Base-by-base conservation (phyloP, 1,140 invertebrate genomes). In the Drosophila yakuba region DNA sequence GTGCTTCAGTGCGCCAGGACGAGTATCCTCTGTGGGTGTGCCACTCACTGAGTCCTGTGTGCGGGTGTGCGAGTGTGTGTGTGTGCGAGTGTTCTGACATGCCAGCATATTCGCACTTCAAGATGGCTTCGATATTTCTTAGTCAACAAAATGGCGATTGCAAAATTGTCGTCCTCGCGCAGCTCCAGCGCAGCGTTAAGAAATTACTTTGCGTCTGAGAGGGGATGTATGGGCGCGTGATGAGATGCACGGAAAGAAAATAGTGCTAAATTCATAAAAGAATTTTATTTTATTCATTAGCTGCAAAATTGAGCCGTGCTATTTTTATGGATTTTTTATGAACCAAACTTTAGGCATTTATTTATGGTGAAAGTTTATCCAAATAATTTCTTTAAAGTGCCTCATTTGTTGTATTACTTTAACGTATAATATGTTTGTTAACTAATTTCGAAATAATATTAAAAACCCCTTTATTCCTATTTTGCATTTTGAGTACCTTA, bases 41-140 rank as follows among this genome's bases (percentile, higher is more conserved):
- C 45, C 38, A 6, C 45, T 44, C 50, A 20, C 23, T 57, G 10
- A 39, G 15, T 50, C 12, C 14, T 35, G 23, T 51, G 43, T 48
- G 28, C 45, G 35, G 45, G 39, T 51, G 43, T 62, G 47, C 36
- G 58, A 39, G 50, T 38, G 57, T 48, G 28, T 45, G 35, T 56
- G 39, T 51, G 43, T 62, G 52, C 36, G 61, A 43, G 50, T 38
- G 57, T 50, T 69, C 63, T 89, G 73, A 80, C 79, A 80, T 83
- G 67, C 72, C 76, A 74, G 75, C 63, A 88, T 80, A 88, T 84
- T 89, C 84, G 84, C 84, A 89, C 80, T 88, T 84, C 67, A 89
- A 88, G 80, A 89, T 88, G 80, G 84, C 84, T 88, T 89, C 84
- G 84, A 88, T 88, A 88, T 88, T 88, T 88, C 84, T 88, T 90